Evolutionary conservation across 2,797 vertebrate genomes (phyloP).

Genomic region (Catamblyrhynchus diadema): DNA sequence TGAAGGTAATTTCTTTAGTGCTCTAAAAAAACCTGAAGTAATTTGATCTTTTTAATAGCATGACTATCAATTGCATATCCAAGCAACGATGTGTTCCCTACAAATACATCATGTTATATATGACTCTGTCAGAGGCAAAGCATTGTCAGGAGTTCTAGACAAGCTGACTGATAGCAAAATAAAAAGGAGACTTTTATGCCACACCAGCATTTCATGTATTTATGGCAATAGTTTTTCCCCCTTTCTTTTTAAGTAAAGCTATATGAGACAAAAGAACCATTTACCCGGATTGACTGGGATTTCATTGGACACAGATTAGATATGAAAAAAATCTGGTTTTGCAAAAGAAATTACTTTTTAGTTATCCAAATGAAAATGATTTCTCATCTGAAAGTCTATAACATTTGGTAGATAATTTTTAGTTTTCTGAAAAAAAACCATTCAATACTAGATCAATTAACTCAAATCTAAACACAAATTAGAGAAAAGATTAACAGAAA

Average conservation of each 20-base stretch:
- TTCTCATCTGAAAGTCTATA: not conserved
- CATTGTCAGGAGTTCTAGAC: not conserved
- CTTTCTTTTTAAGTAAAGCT: not conserved
- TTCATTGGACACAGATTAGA: not conserved
- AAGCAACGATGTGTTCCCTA: not conserved
- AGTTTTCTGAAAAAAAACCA: not conserved
- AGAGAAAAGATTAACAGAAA: not conserved
- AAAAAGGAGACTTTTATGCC: not conserved
- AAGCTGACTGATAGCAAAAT: not conserved
- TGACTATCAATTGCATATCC: not conserved
- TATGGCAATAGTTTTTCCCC: not conserved
- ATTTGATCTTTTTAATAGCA: not conserved
- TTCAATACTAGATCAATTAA: not conserved
- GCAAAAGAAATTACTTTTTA: not conserved
- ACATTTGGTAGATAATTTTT: not conserved
- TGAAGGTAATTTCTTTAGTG: not conserved
- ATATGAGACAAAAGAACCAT: not conserved
- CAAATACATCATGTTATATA: not conserved
- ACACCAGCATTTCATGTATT: not conserved
- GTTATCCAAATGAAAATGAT: not conserved
- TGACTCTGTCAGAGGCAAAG: not conserved
- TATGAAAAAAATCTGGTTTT: not conserved
- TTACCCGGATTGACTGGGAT: accelerated
- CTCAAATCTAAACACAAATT: not conserved
- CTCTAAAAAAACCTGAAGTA: not conserved